A percentile compares a stretch with the other conserved stretches of the same genome.
Conservation (phyloP, 2,888 invertebrate genomes). For the Cataglyphis rosenhaueri region DNA sequence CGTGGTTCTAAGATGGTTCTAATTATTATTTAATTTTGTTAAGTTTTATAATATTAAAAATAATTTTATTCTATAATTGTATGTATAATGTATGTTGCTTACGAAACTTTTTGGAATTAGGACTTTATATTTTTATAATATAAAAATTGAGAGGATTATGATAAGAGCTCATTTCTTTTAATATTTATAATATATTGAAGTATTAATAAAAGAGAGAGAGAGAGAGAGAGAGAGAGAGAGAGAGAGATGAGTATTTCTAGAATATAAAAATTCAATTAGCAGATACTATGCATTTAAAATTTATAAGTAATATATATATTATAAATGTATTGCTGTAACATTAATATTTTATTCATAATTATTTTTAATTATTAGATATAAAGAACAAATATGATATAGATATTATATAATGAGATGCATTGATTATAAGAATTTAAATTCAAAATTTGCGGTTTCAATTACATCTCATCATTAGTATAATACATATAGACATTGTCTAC, state of each 20-base stretch:
- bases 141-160: background rate
- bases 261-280: background rate
- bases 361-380: background rate
- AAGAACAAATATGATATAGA: background rate
- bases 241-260: background rate
- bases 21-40: background rate
- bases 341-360: background rate
- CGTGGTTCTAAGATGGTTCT: background rate
- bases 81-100: background rate
- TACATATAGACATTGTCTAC: background rate
- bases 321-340: background rate
- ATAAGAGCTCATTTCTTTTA: background rate
- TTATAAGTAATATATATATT: background rate
- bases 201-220: slow-evolving; percentile 1
- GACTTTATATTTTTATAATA: background rate
- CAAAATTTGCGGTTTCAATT: background rate
- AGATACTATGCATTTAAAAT: background rate
- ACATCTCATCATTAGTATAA: background rate
- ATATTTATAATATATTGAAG: background rate
- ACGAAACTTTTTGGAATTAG: background rate
- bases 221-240: no score
- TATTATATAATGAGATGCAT: background rate
- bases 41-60: background rate
- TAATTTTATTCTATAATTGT: background rate
- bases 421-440: background rate